phyloP scores from a whole-genome alignment of 2,113 vertebrate species.

The Menura novaehollandiae region DNA sequence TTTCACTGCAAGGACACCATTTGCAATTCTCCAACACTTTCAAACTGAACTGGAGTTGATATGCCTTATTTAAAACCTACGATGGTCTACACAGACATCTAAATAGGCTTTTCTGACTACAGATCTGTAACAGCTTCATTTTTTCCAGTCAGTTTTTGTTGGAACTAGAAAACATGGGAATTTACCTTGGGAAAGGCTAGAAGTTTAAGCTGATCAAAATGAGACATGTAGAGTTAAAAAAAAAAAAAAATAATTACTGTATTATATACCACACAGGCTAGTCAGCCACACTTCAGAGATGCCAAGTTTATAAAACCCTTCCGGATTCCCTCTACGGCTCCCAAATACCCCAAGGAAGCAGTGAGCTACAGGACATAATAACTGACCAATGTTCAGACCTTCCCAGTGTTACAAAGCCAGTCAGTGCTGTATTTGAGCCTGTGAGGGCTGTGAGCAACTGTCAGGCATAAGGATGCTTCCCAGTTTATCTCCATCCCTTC shows the following conservation, averaged over 20 bases:
- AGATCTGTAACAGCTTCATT: not conserved
- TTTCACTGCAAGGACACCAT: not conserved
- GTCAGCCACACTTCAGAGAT: not conserved
- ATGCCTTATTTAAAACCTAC: not conserved
- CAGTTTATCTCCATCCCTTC: not conserved
- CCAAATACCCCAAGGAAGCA: not conserved
- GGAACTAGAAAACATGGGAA: not conserved
- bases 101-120: not conserved
- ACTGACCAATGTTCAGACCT: not conserved
- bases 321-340: not conserved
- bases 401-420: not conserved
- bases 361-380: not conserved
- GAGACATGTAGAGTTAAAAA: not conserved
- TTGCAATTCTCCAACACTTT: not conserved
- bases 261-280: not conserved
- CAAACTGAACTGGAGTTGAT: not conserved
- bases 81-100: not conserved
- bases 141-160: not conserved
- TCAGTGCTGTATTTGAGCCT: not conserved
- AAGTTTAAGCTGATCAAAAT: not conserved
- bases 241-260: not conserved
- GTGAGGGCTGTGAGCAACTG: not conserved
- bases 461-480: not conserved
- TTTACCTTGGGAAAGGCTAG: not conserved
- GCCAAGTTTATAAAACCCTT: not conserved